A percentile compares a stretch with the other conserved stretches of the same genome.
Evolutionary conservation across 2,797 vertebrate genomes (phyloP).

Genomic region (Crossoptilon crossoptilon): DNA sequence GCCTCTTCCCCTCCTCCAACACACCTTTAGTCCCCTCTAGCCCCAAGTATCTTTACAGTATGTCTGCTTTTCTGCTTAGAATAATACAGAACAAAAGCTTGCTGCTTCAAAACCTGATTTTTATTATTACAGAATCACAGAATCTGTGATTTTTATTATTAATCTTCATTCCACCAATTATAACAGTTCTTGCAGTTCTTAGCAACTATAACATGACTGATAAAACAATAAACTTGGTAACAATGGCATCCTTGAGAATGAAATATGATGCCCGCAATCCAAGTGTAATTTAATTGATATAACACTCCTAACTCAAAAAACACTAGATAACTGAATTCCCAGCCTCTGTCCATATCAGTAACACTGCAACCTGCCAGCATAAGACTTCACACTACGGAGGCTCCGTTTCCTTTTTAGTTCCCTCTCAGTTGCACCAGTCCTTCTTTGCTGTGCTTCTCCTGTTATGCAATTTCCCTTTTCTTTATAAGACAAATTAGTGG

Average conservation of each 20-base stretch:
- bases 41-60: not conserved
- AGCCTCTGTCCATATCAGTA: rapidly evolving
- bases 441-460: not conserved
- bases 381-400: rapidly evolving
- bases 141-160: not conserved
- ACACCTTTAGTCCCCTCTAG: not conserved
- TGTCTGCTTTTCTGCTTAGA: not conserved
- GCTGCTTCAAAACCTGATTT: not conserved
- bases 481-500: not conserved
- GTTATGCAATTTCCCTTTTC: not conserved
- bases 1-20: rapidly evolving
- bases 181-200: not conserved
- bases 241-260: not conserved
- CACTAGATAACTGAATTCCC: not conserved
- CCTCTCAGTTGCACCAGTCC: rapidly evolving
- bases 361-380: not conserved
- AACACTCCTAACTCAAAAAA: not conserved
- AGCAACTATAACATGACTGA: not conserved
- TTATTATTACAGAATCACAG: too few species aligned
- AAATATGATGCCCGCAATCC: not conserved
- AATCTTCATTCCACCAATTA: not conserved
- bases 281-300: not conserved
- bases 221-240: not conserved
- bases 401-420: not conserved
- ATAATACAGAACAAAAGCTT: not conserved